Base-by-base conservation (phyloP, 2,888 invertebrate species). In the Carabus problematicus region DNA sequence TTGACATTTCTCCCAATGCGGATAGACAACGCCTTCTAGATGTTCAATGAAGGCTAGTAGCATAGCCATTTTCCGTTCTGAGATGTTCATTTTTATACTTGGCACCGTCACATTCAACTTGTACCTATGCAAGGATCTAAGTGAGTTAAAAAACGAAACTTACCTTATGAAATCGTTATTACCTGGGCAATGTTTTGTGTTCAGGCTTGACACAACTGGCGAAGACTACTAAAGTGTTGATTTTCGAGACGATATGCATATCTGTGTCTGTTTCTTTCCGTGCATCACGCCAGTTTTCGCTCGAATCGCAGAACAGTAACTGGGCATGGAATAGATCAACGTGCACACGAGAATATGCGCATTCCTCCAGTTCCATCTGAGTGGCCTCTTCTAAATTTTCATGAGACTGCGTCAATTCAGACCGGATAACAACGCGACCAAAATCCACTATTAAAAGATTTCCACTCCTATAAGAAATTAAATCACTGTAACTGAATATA, bases 331-430 rank as follows among this genome's bases (percentile, higher is more conserved):
- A 86, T 73, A 91, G 87, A 71, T 88, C 89, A 1, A 92, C 84
- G 71, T 90, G 88, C 60, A 92, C 84, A 73, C 93, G 84, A 72
- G 93, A 93, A 75, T 93, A 94, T 8, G 93, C 82, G 58, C 90
- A 85, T 77, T 93, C 92, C 76, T 94, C 93, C 64, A 93, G 79
- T 82, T 94, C 93, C 87, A 92, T 92, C 75, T 91, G 89, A 0
- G 93, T 93, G 0, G 90, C 89, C 75, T 91, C 90, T 78, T 93
- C 92, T 3, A 69, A 45, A 67, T 60, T 59, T 41, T 67, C 67
- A 6, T 29, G 12, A 0, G 91, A 80, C 0, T 90, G 88, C 77
- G 92, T 92, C 61, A 93, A 80, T 77, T 94, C 93, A 11, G 91
- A 92, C 74, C 86, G 88, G 7, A 93, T 82, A 42, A 85, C 83